Conservation (phyloP, 2,888 invertebrate genomes). For the Ernsta delagoae region DNA sequence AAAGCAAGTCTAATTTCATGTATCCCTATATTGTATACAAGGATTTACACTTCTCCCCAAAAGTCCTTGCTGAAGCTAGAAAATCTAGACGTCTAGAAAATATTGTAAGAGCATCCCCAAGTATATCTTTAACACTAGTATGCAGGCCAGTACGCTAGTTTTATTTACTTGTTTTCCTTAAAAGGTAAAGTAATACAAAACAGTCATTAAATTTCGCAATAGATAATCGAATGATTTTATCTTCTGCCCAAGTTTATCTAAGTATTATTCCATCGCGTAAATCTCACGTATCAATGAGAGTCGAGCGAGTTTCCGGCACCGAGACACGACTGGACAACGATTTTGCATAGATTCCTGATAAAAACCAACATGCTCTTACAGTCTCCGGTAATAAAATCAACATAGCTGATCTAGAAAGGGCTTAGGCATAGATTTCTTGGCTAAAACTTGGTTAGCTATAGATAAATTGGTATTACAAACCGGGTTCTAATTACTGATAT, state of each 20-base stretch:
- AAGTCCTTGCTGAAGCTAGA: no score
- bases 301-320: constrained; percentile 20
- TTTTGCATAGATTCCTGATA: constrained; percentile 35
- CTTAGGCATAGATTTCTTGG: constrained; percentile 21
- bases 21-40: no score
- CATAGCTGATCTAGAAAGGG: constrained; percentile 31
- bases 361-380: constrained; percentile 33
- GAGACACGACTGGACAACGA: constrained; percentile 27
- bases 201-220: not conserved
- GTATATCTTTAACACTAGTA: no score
- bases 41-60: no score
- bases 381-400: constrained; percentile 27
- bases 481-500: not conserved
- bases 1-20: no score
- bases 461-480: no score
- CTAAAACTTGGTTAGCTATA: constrained; percentile 17
- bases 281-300: constrained; percentile 18
- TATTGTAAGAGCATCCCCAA: no score
- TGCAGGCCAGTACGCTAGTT: no score
- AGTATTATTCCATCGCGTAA: constrained; percentile 6
- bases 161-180: no score
- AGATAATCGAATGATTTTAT: not conserved
- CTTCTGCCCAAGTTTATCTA: constrained; percentile 9
- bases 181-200: not conserved
- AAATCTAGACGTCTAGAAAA: no score